These are phyloP conservation scores for Lycaon pictus DNA, from an alignment of 2,113 vertebrate species.

Conservation along the genomic window DNA sequence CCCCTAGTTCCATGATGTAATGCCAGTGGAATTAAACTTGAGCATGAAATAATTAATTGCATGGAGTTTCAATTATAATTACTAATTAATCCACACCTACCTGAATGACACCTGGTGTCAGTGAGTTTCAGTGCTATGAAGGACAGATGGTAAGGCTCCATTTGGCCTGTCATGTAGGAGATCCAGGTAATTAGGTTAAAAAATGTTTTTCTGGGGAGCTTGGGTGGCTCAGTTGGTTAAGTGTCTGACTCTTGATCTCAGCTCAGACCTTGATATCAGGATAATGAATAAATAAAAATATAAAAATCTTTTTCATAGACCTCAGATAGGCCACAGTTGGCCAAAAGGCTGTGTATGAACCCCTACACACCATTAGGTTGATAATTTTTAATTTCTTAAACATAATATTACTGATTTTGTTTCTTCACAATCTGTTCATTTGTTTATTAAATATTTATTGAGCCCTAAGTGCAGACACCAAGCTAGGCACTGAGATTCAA, in stretches of 20 bases:
- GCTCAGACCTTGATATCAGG: background rate
- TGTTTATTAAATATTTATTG: background rate
- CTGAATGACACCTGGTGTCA: background rate
- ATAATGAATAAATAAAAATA: background rate
- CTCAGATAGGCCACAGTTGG: background rate
- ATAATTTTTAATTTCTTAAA: background rate
- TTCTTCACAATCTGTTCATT: background rate
- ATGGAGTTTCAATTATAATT: slow-evolving; percentile 10
- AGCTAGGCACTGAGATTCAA: background rate
- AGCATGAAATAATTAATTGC: slow-evolving; percentile 57
- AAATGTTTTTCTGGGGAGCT: background rate
- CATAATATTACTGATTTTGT: background rate
- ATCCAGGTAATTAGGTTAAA: background rate
- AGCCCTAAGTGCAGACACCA: background rate
- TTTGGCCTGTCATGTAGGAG: background rate
- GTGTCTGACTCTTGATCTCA: background rate
- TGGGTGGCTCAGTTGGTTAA: background rate
- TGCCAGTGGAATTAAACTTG: slow-evolving; percentile 23
- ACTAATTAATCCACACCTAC: background rate
- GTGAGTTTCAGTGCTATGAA: background rate
- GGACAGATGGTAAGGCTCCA: background rate
- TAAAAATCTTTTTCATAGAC: background rate
- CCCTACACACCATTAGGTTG: background rate
- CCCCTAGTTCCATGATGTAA: background rate
- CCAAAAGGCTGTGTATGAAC: background rate